Evolutionary conservation across 2,888 invertebrate species (phyloP), one percentile per base, ranked within the genome.

Genomic region (Crematogaster levior): DNA sequence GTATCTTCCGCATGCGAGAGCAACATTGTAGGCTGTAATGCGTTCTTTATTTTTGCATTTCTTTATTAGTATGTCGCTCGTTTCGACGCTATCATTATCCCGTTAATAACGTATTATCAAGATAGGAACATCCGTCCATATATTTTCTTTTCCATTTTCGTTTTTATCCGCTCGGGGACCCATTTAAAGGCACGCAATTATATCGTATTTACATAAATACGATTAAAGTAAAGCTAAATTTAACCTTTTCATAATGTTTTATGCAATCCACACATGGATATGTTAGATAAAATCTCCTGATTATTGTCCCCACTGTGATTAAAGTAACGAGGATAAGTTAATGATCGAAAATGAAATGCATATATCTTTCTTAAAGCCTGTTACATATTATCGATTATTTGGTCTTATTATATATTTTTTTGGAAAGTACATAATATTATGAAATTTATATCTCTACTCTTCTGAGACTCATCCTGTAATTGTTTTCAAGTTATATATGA

Each of bases 71-170:
- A 53, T 56, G 43, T 18, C 30, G 30, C 21, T 77, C 24, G 18
- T 30, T 34, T 40, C n/a, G 34, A 34, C 46, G 34, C 56, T 30
- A 15, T 65, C 27, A 75, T 77, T 68, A 34, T 70, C 18, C 30
- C 24, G 30, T 77, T 56, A 77, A 40, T 46, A 77, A 70, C 24
- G 56, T 68, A 68, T 68, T 77, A 77, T 68, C 34, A 46, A 56
- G 30, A 21, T 21, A 24, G 43, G 12, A 46, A 58, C 7, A 46
- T 68, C 65, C 56, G 77, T 34, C 30, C 12, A 7, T 24, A 30
- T 40, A 66, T 66, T 37, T 68, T 43, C 56, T 24, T 68, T 18
- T 79, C 5, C 24, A 56, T 79, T 70, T 79, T 79, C 7, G 9
- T 70, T 46, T 43, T 12, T 68, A 56, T 3, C 37, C 10, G 21